Percentiles rank a stretch among this genome's conserved stretches.
phyloP scores from a whole-genome alignment of 2,888 invertebrate species.

The Leucophenga montana region DNA sequence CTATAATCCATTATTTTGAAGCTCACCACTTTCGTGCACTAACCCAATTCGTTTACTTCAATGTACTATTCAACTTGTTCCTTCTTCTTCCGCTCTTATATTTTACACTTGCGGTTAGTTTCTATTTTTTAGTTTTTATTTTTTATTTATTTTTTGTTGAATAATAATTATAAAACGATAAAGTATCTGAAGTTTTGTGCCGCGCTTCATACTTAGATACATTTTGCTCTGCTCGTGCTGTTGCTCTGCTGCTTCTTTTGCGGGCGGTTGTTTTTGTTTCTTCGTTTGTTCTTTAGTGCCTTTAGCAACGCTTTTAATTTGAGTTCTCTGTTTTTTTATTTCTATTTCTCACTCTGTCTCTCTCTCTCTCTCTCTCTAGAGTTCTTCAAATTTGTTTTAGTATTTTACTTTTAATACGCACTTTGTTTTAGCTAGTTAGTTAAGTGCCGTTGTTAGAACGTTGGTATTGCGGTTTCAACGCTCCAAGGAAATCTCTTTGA shows the following conservation, averaged over 20 bases:
- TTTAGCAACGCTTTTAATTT: slow-evolving; percentile 5
- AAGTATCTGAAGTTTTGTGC: slow-evolving; percentile 13
- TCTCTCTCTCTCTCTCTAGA: background rate
- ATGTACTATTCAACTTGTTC: background rate
- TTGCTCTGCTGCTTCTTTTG: background rate
- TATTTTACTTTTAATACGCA: too few species aligned
- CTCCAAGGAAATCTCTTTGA: too few species aligned
- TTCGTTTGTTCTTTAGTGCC: background rate
- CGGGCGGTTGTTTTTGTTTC: background rate
- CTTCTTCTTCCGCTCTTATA: background rate
- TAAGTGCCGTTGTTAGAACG: background rate
- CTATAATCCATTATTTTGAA: background rate
- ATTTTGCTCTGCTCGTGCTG: too few species aligned
- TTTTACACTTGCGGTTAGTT: too few species aligned
- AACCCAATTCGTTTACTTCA: slow-evolving; percentile 4
- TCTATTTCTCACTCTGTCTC: background rate
- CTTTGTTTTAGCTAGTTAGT: background rate
- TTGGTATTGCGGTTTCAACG: too few species aligned
- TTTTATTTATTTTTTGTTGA: slow-evolving; percentile 3
- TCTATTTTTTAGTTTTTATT: background rate
- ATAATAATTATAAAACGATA: background rate
- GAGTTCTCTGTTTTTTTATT: background rate
- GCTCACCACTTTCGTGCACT: slow-evolving; percentile 7
- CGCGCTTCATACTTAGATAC: slow-evolving; percentile 7
- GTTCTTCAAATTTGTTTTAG: too few species aligned